Percentiles rank a stretch among this genome's conserved stretches.
These are phyloP conservation scores for Takifugu rubripes DNA, from an alignment of 2,797 vertebrate species.

Conservation along the genomic window DNA sequence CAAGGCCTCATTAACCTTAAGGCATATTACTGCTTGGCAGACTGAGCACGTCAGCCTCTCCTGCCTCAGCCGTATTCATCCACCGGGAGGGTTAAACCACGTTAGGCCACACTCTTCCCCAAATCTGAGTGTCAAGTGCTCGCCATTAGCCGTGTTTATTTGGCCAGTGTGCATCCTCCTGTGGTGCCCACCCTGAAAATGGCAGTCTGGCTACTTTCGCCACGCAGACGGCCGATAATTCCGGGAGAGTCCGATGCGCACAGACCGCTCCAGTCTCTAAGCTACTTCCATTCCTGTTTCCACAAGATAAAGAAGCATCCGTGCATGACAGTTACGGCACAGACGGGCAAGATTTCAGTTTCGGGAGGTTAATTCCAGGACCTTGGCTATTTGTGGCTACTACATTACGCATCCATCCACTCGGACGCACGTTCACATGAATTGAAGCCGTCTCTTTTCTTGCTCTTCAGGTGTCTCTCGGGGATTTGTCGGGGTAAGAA, in stretches of 20 bases:
- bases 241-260: slow-evolving; percentile 57
- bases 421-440: slow-evolving; percentile 39
- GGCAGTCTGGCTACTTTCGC: slow-evolving; percentile 49
- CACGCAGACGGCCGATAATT: slow-evolving; percentile 45
- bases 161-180: slow-evolving; percentile 38
- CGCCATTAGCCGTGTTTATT: slow-evolving; percentile 25
- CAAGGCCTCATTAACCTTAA: slow-evolving; percentile 71
- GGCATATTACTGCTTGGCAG: slow-evolving; percentile 69
- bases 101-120: slow-evolving; percentile 4
- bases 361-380: slow-evolving; percentile 13
- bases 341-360: background rate
- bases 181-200: slow-evolving; percentile 63
- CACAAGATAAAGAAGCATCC: background rate
- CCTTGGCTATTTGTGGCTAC: slow-evolving; percentile 25
- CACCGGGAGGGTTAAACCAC: slow-evolving; percentile 13
- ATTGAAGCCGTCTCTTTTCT: slow-evolving; percentile 38
- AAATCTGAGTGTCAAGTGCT: slow-evolving; percentile 11
- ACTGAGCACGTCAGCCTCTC: slow-evolving; percentile 35
- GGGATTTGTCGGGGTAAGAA: slow-evolving; percentile 23
- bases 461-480: slow-evolving; percentile 65
- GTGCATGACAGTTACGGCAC: background rate
- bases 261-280: slow-evolving; percentile 29
- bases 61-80: slow-evolving; percentile 42
- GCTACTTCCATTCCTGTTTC: background rate
- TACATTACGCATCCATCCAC: slow-evolving; percentile 55